These are phyloP conservation scores for Anoura caudifer DNA, from an alignment of 2,113 vertebrate species.

Conservation along the genomic window DNA sequence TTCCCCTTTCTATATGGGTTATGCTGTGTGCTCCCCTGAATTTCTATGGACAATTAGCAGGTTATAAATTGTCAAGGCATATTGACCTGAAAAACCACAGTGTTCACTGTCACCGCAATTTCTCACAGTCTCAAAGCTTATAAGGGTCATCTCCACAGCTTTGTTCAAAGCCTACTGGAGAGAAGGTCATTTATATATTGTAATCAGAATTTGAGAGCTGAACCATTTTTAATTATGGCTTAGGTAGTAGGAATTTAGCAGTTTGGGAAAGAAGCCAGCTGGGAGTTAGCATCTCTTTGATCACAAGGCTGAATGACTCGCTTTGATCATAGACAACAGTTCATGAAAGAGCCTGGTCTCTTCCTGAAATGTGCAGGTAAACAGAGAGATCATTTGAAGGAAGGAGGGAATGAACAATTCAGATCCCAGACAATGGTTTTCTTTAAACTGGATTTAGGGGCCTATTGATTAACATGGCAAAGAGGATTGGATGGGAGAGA, in stretches of 20 bases:
- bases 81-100: constrained; percentile 32
- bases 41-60: constrained; percentile 71
- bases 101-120: constrained; percentile 68
- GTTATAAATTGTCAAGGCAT: constrained; percentile 34
- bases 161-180: constrained; percentile 44
- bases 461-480: constrained; percentile 77
- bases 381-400: constrained; percentile 79
- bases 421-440: constrained; percentile 77
- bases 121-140: constrained; percentile 65
- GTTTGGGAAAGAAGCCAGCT: constrained; percentile 70
- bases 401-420: constrained; percentile 73
- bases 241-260: constrained; percentile 51
- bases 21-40: constrained; percentile 33
- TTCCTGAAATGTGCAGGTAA: constrained; percentile 81
- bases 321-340: constrained; percentile 83
- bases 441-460: constrained; percentile 79
- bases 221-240: constrained; percentile 74
- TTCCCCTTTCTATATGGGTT: not conserved
- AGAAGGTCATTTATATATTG: constrained; percentile 47
- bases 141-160: constrained; percentile 52
- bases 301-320: constrained; percentile 76
- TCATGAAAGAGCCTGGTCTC: constrained; percentile 76
- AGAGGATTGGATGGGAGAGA: constrained; percentile 31
- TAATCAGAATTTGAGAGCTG: constrained; percentile 78
- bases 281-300: constrained; percentile 79